Conservation (phyloP, 1,140 invertebrate genomes). For the Drosophila lini region DNA sequence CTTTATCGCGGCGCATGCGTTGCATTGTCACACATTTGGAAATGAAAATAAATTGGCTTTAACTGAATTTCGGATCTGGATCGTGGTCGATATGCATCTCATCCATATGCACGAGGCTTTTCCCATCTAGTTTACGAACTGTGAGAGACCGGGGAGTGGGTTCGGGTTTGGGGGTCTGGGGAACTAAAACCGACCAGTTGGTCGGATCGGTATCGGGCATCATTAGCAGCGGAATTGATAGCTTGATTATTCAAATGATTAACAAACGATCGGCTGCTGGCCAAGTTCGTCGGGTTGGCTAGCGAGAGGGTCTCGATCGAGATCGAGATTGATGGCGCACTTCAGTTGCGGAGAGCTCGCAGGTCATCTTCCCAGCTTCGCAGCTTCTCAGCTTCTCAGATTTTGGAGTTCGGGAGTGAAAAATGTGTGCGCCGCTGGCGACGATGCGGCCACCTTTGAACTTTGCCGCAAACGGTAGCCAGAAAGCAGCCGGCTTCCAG, state of each 20-base stretch:
- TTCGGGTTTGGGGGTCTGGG: not conserved
- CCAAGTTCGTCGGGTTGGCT: slow-evolving; percentile 33
- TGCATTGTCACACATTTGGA: slow-evolving; percentile 78
- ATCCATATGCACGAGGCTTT: slow-evolving; percentile 70
- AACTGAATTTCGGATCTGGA: slow-evolving; percentile 44
- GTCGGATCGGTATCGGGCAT: slow-evolving; percentile 68
- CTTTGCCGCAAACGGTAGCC: slow-evolving; percentile 75
- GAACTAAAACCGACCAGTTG: slow-evolving; percentile 28
- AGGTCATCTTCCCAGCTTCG: slow-evolving; percentile 26
- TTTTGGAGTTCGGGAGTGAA: slow-evolving; percentile 67
- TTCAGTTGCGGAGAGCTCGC: slow-evolving; percentile 67
- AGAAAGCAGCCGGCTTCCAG: slow-evolving; percentile 40
- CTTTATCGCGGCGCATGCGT: slow-evolving; percentile 72
- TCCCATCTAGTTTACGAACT: slow-evolving; percentile 75
- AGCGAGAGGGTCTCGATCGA: slow-evolving; percentile 21
- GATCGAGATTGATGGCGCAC: slow-evolving; percentile 70
- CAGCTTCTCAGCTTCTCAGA: not conserved
- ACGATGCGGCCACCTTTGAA: slow-evolving; percentile 67
- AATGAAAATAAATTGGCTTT: slow-evolving; percentile 79
- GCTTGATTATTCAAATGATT: slow-evolving; percentile 84
- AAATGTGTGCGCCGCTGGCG: slow-evolving; percentile 75
- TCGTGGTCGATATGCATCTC: slow-evolving; percentile 39
- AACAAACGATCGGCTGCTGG: slow-evolving; percentile 73
- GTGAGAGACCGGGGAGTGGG: slow-evolving; percentile 52
- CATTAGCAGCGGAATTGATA: slow-evolving; percentile 84